Percentiles rank a stretch among this genome's conserved stretches.
Conservation (phyloP, 1,140 invertebrate species). For the Drosophila nigrodunni region DNA sequence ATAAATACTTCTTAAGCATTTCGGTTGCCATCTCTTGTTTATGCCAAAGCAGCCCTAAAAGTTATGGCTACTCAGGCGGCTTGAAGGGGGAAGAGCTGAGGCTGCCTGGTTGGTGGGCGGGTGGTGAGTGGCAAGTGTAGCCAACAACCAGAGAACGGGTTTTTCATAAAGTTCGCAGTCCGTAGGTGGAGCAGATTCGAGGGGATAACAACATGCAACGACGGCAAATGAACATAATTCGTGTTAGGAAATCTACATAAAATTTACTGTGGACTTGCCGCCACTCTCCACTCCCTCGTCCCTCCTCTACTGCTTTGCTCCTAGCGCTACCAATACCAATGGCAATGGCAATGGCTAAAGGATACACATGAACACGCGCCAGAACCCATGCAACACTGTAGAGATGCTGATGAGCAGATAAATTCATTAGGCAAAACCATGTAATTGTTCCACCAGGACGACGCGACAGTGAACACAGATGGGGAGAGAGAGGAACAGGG, state of each 20-base stretch:
- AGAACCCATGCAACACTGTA: slow-evolving; percentile 56
- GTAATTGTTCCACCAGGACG: slow-evolving; percentile 82
- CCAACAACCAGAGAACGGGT: slow-evolving; percentile 33
- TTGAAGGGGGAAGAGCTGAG: neutral
- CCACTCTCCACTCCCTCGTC: slow-evolving; percentile 1
- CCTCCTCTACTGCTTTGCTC: no score
- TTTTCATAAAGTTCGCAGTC: slow-evolving; percentile 69
- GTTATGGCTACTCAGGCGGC: slow-evolving; percentile 31
- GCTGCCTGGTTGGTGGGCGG: neutral
- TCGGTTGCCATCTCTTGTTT: slow-evolving; percentile 16
- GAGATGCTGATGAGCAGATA: slow-evolving; percentile 83
- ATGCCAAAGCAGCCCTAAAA: slow-evolving; percentile 21
- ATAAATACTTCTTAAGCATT: slow-evolving; percentile 14
- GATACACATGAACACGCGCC: slow-evolving; percentile 39
- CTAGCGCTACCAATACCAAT: slow-evolving; percentile 14
- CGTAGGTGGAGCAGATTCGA: neutral
- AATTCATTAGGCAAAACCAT: slow-evolving; percentile 84
- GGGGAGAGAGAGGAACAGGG: neutral
- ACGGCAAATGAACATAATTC: slow-evolving; percentile 80
- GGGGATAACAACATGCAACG: slow-evolving; percentile 66
- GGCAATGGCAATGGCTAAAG: slow-evolving; percentile 1
- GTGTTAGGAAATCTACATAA: slow-evolving; percentile 83
- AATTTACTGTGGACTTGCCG: slow-evolving; percentile 72
- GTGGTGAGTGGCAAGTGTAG: no score
- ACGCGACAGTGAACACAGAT: slow-evolving; percentile 45